These are phyloP conservation scores for Sphyrna mokarran DNA, from an alignment of 2,113 vertebrate species.

Conservation along the genomic window DNA sequence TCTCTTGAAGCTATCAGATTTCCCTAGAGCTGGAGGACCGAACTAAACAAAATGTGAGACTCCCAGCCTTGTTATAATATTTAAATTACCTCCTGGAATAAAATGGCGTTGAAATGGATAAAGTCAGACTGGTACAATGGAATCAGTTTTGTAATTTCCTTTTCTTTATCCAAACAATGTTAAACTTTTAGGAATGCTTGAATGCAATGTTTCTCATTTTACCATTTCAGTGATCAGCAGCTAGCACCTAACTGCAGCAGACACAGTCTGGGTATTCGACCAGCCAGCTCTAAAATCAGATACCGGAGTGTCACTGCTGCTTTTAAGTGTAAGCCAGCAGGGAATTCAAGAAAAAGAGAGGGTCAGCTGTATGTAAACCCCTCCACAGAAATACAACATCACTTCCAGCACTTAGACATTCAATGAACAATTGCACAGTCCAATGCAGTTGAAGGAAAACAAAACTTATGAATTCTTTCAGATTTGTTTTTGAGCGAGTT, in stretches of 20 bases:
- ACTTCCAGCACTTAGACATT: not conserved
- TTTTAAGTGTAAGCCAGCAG: not conserved
- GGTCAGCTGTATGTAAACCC: not conserved
- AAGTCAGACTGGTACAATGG: not conserved
- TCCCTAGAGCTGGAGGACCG: not conserved
- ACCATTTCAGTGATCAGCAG: not conserved
- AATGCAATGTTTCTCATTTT: not conserved
- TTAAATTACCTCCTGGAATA: not conserved
- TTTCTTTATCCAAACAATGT: not conserved
- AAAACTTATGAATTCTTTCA: not conserved
- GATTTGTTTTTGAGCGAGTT: too few species aligned
- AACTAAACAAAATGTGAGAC: not conserved
- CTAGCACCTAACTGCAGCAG: not conserved
- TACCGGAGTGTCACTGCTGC: not conserved
- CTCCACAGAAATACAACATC: not conserved
- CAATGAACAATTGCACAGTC: not conserved
- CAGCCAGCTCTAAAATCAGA: not conserved
- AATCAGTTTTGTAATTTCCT: not conserved
- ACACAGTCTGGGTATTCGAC: not conserved
- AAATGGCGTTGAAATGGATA: not conserved
- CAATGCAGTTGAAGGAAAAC: not conserved
- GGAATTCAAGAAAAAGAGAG: not conserved
- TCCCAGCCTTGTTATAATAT: not conserved
- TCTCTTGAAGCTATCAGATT: not conserved
- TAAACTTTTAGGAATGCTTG: not conserved